Conservation (phyloP, 2,797 vertebrate genomes). For the Mareca penelope region DNA sequence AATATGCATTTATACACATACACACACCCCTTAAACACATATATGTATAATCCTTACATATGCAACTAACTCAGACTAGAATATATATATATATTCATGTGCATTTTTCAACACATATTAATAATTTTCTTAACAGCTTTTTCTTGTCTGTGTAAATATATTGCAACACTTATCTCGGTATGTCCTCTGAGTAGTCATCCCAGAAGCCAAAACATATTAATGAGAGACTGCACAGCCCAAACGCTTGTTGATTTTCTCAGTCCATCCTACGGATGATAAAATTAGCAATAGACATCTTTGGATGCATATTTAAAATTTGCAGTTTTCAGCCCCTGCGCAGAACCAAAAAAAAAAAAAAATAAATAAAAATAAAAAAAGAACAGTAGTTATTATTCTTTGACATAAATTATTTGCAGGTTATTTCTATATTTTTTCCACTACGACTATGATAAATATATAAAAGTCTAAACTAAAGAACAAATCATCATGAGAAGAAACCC, state of each 20-base stretch:
- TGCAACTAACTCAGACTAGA: background rate
- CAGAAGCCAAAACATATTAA: background rate
- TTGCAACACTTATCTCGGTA: background rate
- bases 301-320: constrained; percentile 25
- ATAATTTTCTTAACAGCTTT: background rate
- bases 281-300: constrained; percentile 33
- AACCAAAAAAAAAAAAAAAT: background rate
- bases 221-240: background rate
- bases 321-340: background rate
- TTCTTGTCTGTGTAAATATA: constrained; percentile 16
- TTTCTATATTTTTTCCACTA: background rate
- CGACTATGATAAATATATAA: background rate
- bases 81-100: background rate
- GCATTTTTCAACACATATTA: background rate
- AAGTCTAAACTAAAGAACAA: background rate
- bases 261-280: background rate
- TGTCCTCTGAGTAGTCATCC: background rate
- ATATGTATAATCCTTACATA: background rate
- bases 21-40: background rate
- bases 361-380: background rate
- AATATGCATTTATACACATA: background rate
- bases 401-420: background rate
- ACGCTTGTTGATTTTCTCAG: constrained; percentile 19
- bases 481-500: background rate
- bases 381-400: background rate